These are phyloP conservation scores for Phyllostomus discolor DNA, from an alignment of 2,113 vertebrate genomes.

Conservation along the genomic window DNA sequence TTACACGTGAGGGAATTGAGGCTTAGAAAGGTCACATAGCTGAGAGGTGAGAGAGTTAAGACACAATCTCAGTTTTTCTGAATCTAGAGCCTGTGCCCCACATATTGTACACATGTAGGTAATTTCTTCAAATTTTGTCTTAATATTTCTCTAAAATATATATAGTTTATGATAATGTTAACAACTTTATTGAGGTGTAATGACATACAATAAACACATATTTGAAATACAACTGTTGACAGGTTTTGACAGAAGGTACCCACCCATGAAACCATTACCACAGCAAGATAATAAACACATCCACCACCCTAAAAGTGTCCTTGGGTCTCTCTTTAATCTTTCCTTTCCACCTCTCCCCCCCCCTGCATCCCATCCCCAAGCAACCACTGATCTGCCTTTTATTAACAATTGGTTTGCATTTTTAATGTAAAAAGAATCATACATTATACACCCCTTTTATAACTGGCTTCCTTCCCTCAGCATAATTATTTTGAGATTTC, in stretches of 20 bases:
- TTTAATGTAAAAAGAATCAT: not conserved
- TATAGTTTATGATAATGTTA: not conserved
- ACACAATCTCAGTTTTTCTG: not conserved
- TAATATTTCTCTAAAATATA: conserved; percentile 4
- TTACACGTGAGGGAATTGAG: not conserved
- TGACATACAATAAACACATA: not conserved
- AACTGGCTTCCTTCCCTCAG: not conserved
- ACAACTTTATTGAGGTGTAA: not conserved
- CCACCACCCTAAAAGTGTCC: not conserved
- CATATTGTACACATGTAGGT: not conserved
- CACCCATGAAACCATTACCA: not conserved
- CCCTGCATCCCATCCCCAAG: no score
- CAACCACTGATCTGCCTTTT: not conserved
- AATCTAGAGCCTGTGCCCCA: not conserved
- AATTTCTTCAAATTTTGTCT: not conserved
- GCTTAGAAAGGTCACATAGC: not conserved
- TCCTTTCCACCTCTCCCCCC: not conserved
- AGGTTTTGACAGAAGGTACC: not conserved
- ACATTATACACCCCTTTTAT: not conserved
- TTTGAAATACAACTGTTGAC: not conserved
- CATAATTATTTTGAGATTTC: not conserved
- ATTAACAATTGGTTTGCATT: not conserved
- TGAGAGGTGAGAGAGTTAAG: not conserved
- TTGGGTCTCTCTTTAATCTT: not conserved
- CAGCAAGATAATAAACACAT: not conserved